Base-by-base conservation (phyloP, 2,113 vertebrate species). In the Cepphus grylle region DNA sequence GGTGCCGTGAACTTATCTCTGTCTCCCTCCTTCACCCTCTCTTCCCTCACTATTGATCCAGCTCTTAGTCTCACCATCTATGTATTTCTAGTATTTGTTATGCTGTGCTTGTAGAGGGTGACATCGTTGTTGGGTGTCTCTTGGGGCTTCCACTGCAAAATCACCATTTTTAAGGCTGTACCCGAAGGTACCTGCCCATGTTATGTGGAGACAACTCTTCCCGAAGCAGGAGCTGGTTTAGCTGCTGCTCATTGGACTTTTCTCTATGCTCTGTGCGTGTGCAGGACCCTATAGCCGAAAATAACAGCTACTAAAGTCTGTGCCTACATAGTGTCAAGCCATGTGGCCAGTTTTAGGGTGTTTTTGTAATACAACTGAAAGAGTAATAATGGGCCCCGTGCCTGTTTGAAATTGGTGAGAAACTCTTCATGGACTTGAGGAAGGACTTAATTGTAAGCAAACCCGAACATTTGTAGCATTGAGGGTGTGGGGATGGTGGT, bases 121-220 rank as follows among this genome's bases (percentile, higher is more conserved):
- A 74, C 30, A 2, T 12, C 45, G n/a, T 10, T 3, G 1, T 27
- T 61, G 14, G 12, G 11, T 0, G 0, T 73, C 86, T 82, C 84
- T 45, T 21, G 23, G 17, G 82, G n/a, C 16, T 74, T 43, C 27
- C 20, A 6, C 40, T 52, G 15, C 29, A n/a, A 73, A 53, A 55
- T 8, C 14, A 19, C 40, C 6, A 7, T 1, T 49, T 86, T 63
- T 58, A 55, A 53, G 82, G 77, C 18, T 20, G 4, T 50, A 3
- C 5, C 5, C 20, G 69, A 25, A 85, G 36, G 11, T 8, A 9
- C 5, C 2, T 15, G 45, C 10, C 34, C 0, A 0, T 17, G 15
- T 65, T 29, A 40, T 0, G 2, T 53, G 56, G 30, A 25, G 22
- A 15, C 45, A 27, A 34, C 15, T 22, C 20, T 20, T 69, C 49